Base-by-base conservation (phyloP, 1,140 invertebrate genomes). In the Drosophila orena region DNA sequence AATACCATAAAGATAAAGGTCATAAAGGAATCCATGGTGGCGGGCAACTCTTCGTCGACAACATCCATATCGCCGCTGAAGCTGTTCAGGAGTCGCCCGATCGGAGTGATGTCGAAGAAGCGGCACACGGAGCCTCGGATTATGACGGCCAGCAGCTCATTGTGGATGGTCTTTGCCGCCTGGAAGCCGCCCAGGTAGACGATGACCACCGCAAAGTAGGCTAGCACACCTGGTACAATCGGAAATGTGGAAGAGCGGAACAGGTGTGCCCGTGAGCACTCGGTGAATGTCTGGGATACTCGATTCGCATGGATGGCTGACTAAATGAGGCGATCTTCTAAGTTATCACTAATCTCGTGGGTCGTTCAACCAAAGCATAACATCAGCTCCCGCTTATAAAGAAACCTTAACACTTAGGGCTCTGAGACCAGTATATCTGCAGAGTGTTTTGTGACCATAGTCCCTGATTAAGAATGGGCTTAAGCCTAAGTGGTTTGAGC, bases 31-130 rank as follows among this genome's bases (percentile, higher is more conserved):
- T 95, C 93, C 81, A 97, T 91, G 72, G 94, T 95, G 93, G 94
- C 94, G 49, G 96, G 96, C 90, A 97, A 93, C 89, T 95, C 95
- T 89, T 95, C 96, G 93, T 97, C 96, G 89, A 97, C 93, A 75
- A 94, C 94, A 92, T 97, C 96, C 74, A 97, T 94, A 93, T 97
- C 97, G 93, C 96, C 97, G 92, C 95, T 95, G 93, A 98, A 97
- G 81, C 96, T 94, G 93, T 97, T 97, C 79, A 98, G 93, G 84
- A 97, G 95, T 88, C 97, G 94, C 84, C 97, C 97, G 64, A 96
- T 91, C 47, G 97, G 97, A 77, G 97, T 97, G 77, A 96, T 95
- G 93, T 98, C 97, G 94, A 97, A 98, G 94, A 98, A 97, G 74
- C 94, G 78, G 79, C 94, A 94, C 78, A 93, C 93, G 43, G 97